phyloP scores from a whole-genome alignment of 1,140 invertebrate genomes.

The Heliconius melpomene region DNA sequence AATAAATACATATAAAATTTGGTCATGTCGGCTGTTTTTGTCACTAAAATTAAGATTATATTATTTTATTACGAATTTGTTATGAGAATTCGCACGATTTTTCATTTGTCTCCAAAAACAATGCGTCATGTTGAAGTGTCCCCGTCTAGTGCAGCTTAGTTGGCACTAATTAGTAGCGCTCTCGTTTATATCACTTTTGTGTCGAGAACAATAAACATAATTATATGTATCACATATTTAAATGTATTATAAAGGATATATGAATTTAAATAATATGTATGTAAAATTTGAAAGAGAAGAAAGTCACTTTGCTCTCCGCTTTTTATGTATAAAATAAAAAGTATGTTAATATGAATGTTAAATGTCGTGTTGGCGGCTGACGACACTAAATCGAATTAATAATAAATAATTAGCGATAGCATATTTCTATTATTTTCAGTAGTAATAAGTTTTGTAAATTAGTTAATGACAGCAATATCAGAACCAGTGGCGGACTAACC shows the following conservation, averaged over 20 bases:
- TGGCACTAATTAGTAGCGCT: slow-evolving; percentile 8
- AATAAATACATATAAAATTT: neutral
- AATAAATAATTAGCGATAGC: too few relatives aligned
- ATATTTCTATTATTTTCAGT: too few relatives aligned
- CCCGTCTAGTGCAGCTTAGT: slow-evolving; percentile 10
- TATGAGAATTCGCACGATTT: neutral
- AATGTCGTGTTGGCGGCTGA: too few relatives aligned
- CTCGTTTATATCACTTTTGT: slow-evolving; percentile 11
- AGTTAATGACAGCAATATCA: too few relatives aligned
- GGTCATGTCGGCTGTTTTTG: neutral
- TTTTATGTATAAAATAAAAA: too few relatives aligned
- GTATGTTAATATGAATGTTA: too few relatives aligned
- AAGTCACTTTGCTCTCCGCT: too few relatives aligned
- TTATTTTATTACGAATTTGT: neutral
- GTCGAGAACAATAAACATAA: neutral
- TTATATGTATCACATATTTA: neutral
- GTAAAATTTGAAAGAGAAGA: neutral
- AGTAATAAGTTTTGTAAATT: too few relatives aligned
- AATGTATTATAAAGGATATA: neutral
- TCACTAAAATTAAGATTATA: neutral
- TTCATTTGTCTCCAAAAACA: slow-evolving; percentile 6
- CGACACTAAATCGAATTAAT: too few relatives aligned
- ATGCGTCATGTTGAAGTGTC: slow-evolving; percentile 6
- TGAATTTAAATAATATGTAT: neutral
- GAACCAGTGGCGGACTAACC: too few relatives aligned